phyloP scores from a whole-genome alignment of 2,888 invertebrate genomes.

The Artemia sinica region DNA sequence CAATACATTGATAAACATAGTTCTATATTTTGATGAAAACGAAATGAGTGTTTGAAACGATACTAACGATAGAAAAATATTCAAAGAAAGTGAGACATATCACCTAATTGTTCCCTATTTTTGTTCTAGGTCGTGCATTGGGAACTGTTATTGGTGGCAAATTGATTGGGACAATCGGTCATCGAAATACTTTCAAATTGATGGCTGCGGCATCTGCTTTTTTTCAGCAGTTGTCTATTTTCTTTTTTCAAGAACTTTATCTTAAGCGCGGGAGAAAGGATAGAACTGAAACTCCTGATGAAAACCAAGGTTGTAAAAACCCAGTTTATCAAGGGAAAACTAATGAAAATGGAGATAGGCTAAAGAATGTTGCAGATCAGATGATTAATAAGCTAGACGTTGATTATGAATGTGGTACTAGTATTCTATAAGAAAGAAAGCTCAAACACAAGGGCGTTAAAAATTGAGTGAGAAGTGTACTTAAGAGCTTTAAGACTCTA shows the following conservation, averaged over 20 bases:
- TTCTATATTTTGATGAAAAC: too few species aligned
- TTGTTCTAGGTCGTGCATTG: constrained; percentile 46
- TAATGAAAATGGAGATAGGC: neutral
- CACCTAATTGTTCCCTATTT: constrained; percentile 5
- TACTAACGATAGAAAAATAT: too few species aligned
- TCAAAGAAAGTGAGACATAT: too few species aligned
- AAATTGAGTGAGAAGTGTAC: too few species aligned
- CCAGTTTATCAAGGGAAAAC: neutral
- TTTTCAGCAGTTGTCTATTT: constrained; percentile 48
- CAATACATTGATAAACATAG: too few species aligned
- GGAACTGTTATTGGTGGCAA: constrained; percentile 59
- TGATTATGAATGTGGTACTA: neutral
- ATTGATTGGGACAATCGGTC: constrained; percentile 51
- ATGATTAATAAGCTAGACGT: neutral
- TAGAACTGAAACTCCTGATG: neutral
- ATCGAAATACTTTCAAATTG: constrained; percentile 50
- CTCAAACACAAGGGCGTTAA: too few species aligned
- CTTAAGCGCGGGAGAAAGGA: constrained; percentile 29
- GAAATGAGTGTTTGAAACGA: too few species aligned
- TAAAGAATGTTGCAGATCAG: neutral
- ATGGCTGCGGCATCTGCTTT: constrained; percentile 43
- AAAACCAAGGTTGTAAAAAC: neutral
- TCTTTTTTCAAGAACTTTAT: constrained; percentile 49
- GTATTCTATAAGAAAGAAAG: neutral
- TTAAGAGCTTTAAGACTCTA: too few species aligned